Evolutionary conservation across 2,888 invertebrate genomes (phyloP), one percentile per base, ranked within the genome.

Genomic region (Cephus runcator): DNA sequence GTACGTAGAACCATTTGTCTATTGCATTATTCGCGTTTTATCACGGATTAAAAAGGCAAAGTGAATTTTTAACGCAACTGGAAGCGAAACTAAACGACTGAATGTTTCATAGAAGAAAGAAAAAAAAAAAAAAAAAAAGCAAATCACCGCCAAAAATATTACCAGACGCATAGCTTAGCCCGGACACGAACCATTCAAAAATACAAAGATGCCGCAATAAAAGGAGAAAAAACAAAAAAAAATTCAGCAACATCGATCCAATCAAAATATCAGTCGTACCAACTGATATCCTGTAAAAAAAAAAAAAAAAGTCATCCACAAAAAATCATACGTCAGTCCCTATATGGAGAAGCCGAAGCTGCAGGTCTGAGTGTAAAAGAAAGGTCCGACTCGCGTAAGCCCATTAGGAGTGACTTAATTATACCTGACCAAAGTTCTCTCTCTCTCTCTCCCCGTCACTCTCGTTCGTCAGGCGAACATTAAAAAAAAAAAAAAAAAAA

Each of bases 81-180:
- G 82, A 79, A 78, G 81, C 73, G 71, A 78, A 78, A 85, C 80
- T 76, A 69, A 75, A 73, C 80, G 35, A 71, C 75, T 77, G 77
- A 75, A 77, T 75, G 75, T 73, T 79, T 78, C 76, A 69, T 69
- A 75, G 80, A 36, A 68, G 30, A 36, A 75, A 35, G 15, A 74
- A 73, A 77, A 73, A 69, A 75, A 80, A 31, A 31, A 31, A 74
- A 69, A 75, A 80, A 78, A 74, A 76, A 74, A 71, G 75, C 77
- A 79, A 75, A 75, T 23, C 23, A 23, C 56, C 23, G 23, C 9
- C 23, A 2, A 56, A 56, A 56, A 23, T 56, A 56, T 56, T 23
- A 15, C 9, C 23, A 23, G 23, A 56, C 56, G 56, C 23, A 4
- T 23, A 56, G 23, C 23, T 9, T 56, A 56, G 56, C 56, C 23